Evolutionary conservation across 2,113 vertebrate genomes (phyloP), one percentile per base, ranked within the genome.

Genomic region (Kryptolebias marmoratus): DNA sequence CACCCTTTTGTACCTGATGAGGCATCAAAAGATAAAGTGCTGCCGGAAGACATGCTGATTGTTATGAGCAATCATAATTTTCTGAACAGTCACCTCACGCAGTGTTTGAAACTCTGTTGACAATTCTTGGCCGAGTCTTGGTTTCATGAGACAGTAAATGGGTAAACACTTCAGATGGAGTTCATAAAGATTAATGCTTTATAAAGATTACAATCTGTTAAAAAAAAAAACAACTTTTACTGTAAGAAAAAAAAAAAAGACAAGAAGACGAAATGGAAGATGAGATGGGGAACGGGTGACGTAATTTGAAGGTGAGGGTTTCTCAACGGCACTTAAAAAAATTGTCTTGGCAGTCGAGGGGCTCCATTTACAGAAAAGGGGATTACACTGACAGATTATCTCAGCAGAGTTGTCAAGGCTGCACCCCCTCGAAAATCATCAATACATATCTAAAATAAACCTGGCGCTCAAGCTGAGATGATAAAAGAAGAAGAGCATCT

Each of bases 341-440:
- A 14, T 79, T 52, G 39, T 67, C 53, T 64, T 64, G 70, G 74
- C 79, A 62, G 75, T 52, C 15, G 39, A 72, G 71, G 63, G 57
- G 74, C 22, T 73, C 77, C 87, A 85, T 88, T 89, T 83, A 85
- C 73, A 83, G 73, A 75, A 53, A 63, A 84, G 69, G 77, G 75
- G 81, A 91, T 85, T 80, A 87, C 80, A 73, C 60, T 18, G 15
- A 2, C 72, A 84, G 85, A 89, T 89, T 83, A 89, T 89, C 71
- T 50, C 71, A 11, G 65, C 64, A 18, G 76, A 75, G 64, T 70
- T 64, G 78, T 82, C 67, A 63, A 52, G 62, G 47, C 63, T 42
- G 73, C 49, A 42, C 39, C 77, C 73, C 68, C 70, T 57, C 68
- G 64, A 77, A 84, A 56, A 81, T 67, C 71, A 57, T 68, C 84